Conservation (phyloP, 2,113 vertebrate genomes). For the Stomatorhinus ivindoensis region DNA sequence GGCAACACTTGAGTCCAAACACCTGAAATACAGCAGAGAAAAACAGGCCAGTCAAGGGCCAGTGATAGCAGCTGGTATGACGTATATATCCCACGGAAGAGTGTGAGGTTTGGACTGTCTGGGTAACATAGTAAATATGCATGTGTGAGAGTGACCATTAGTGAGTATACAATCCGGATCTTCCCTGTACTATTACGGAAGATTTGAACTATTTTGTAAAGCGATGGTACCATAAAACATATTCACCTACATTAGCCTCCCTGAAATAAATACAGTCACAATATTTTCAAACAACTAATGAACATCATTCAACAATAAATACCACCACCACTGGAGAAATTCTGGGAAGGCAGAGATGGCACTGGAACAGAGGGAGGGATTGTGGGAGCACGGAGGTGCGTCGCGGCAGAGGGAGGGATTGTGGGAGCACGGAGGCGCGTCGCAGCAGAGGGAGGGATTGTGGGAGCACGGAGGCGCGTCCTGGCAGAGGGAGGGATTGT, state of each 20-base stretch:
- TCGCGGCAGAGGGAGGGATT: neutral
- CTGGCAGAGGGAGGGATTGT: neutral
- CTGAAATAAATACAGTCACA: neutral
- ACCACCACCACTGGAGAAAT: neutral
- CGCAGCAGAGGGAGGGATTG: neutral
- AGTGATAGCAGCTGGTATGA: conserved; percentile 34
- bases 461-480: neutral
- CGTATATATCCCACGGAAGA: neutral
- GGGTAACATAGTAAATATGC: neutral
- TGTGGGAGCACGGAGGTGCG: neutral
- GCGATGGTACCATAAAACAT: neutral
- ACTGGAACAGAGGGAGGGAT: neutral
- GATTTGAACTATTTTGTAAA: neutral
- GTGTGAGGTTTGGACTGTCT: neutral
- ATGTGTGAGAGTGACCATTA: neutral
- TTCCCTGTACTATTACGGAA: neutral
- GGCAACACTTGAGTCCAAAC: conserved; percentile 62
- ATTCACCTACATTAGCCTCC: neutral
- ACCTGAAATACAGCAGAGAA: conserved; percentile 67
- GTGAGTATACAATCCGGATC: neutral
- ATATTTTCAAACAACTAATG: neutral
- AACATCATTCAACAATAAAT: neutral
- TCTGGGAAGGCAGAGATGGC: neutral
- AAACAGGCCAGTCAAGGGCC: conserved; percentile 53
- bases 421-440: neutral